Base-by-base conservation (phyloP, 2,113 vertebrate species). In the Dicrurus megarhynchus region DNA sequence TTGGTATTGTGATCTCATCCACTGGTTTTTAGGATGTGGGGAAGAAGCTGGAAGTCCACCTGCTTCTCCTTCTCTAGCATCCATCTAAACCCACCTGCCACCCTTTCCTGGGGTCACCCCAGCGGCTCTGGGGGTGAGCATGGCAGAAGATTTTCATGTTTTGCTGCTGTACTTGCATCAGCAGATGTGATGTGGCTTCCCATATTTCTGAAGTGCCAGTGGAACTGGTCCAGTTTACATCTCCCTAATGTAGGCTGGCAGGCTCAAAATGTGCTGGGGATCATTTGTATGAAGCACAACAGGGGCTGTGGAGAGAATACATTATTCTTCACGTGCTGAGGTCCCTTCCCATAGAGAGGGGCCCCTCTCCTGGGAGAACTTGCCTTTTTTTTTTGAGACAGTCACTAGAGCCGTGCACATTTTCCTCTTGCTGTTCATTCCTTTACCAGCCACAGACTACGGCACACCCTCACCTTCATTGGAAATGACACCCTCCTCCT, bases 341-440 rank as follows among this genome's bases (percentile, higher is more conserved):
- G 13, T 68, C n/a, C 18, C 65, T 87, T 85, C 37, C 39, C 35
- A 70, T 20, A 59, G 78, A 84, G 33, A 77, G 33, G 22, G 22
- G 7, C 20, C 20, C 41, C 20, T 37, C 28, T 85, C 61, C 49
- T 71, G 52, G 30, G 70, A 33, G 33, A 94, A 69, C 33, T 6
- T 70, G 84, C 35, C 55, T 91, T 87, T 95, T 33, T 73, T 75
- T 93, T 93, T 61, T 46, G 69, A 87, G 82, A 19, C 23, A 57
- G 57, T 23, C 55, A 73, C 70, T 7, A 16, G 2, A 85, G 57
- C 69, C 0, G 0, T n/a, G 52, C 49, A 64, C 7, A 47, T 47
- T 92, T 81, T 52, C 18, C 20, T 78, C 53, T 81, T 55, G 74
- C 46, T 84, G 17, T 59, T 90, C 79, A 46, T 87, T 87, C 70